These are phyloP conservation scores for Campylomormyrus tamandua DNA, from an alignment of 2,113 vertebrate species.

Conservation along the genomic window DNA sequence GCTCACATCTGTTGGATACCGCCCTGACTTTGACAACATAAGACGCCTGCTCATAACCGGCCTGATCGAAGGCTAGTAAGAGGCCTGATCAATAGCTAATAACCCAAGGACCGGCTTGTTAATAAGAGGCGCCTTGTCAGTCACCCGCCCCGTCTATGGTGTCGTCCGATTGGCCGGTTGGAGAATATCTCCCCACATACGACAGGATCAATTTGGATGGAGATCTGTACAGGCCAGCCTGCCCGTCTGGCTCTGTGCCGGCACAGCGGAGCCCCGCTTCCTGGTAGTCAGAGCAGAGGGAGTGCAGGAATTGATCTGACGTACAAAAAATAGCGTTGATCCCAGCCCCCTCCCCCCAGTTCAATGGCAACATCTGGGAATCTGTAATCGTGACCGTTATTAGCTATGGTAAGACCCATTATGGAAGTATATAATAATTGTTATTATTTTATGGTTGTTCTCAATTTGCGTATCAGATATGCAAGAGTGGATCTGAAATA, in stretches of 20 bases:
- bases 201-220: conserved; percentile 20
- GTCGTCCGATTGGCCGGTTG: conserved; percentile 7
- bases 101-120: background rate
- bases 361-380: conserved; percentile 12
- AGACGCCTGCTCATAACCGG: background rate
- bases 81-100: conserved; percentile 4
- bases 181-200: conserved; percentile 4
- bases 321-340: conserved; percentile 29
- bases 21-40: background rate
- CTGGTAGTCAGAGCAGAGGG: conserved; percentile 11
- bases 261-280: conserved; percentile 37
- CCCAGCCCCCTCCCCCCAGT: conserved; percentile 9
- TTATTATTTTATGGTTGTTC: conserved; percentile 23
- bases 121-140: background rate
- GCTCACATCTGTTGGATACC: background rate
- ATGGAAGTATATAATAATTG: conserved; percentile 17
- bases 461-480: conserved; percentile 17
- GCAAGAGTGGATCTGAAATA: conserved; percentile 17
- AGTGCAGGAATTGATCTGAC: conserved; percentile 34
- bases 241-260: conserved; percentile 42
- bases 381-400: background rate
- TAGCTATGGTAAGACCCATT: conserved; percentile 17
- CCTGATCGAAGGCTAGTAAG: conserved; percentile 3
- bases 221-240: conserved; percentile 22
- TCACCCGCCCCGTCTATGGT: background rate